Evolutionary conservation across 2,797 vertebrate genomes (phyloP).

Genomic region (Podarcis lilfordi): DNA sequence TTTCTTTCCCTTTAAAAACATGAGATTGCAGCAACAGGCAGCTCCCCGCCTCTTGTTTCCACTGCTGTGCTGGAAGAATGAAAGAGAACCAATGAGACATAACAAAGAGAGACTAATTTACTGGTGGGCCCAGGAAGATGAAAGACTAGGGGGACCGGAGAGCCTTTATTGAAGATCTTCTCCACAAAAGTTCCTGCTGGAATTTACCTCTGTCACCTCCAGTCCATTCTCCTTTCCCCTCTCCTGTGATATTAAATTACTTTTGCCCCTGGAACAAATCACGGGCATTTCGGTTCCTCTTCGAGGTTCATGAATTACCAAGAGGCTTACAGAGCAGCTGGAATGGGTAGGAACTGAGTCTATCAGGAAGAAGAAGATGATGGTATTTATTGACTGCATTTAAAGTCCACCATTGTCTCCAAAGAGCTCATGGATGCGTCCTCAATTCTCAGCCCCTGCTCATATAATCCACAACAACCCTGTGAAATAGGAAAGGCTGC

Average conservation of each 20-base stretch:
- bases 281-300: neutral
- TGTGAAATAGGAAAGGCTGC: too few relatives aligned
- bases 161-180: constrained; percentile 47
- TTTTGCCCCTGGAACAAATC: neutral
- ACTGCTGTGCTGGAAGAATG: constrained; percentile 53
- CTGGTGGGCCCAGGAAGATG: constrained; percentile 6
- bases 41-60: constrained; percentile 56
- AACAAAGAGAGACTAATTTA: constrained; percentile 50
- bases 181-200: constrained; percentile 19
- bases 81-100: constrained; percentile 60
- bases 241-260: constrained; percentile 14
- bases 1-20: constrained; percentile 12
- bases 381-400: too few relatives aligned
- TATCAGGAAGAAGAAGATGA: too few relatives aligned
- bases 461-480: too few relatives aligned
- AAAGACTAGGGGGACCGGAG: neutral
- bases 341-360: neutral
- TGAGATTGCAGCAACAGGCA: constrained; percentile 45
- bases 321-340: neutral
- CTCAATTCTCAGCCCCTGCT: too few relatives aligned
- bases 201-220: constrained; percentile 35
- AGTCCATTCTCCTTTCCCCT: neutral
- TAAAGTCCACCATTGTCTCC: too few relatives aligned
- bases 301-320: neutral
- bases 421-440: too few relatives aligned